Evolutionary conservation across 2,888 invertebrate genomes (phyloP).

Genomic region (Liopterus haemorrhoidalis): DNA sequence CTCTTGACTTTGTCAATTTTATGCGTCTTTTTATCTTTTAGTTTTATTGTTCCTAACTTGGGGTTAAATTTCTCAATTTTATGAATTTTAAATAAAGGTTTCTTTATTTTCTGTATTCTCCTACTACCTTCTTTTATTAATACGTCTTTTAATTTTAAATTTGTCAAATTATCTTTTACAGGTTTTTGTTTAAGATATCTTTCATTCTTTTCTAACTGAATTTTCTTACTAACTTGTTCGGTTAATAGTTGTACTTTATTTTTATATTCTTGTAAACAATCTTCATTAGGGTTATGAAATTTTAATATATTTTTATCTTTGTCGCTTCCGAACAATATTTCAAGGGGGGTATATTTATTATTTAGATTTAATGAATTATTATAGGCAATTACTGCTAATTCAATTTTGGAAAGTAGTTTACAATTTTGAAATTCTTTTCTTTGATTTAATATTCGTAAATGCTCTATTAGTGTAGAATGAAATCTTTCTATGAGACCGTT

Average conservation of each 20-base stretch:
- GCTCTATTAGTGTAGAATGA: constrained; percentile 9
- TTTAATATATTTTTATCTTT: background rate
- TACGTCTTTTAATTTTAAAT: background rate
- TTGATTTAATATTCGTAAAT: constrained; percentile 4
- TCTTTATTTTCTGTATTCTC: background rate
- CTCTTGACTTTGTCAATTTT: constrained; percentile 4
- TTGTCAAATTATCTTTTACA: background rate
- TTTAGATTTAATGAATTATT: constrained; percentile 4
- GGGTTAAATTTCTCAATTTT: background rate
- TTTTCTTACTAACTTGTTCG: background rate
- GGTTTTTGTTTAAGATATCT: background rate
- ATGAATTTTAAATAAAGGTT: constrained; percentile 2
- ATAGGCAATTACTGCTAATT: constrained; percentile 6
- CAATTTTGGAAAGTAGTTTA: background rate
- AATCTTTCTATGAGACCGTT: constrained; percentile 9
- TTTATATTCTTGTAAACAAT: constrained; percentile 1
- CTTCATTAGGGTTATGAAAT: background rate
- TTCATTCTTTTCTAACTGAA: background rate
- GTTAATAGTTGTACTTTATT: background rate
- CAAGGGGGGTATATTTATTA: constrained; percentile 3
- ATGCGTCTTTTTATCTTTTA: background rate
- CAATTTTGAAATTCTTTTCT: constrained; percentile 2
- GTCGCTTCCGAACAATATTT: background rate
- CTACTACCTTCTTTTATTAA: background rate
- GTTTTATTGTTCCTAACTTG: background rate